Evolutionary conservation across 2,797 vertebrate genomes (phyloP).

Genomic region (Limnodromus scolopaceus): DNA sequence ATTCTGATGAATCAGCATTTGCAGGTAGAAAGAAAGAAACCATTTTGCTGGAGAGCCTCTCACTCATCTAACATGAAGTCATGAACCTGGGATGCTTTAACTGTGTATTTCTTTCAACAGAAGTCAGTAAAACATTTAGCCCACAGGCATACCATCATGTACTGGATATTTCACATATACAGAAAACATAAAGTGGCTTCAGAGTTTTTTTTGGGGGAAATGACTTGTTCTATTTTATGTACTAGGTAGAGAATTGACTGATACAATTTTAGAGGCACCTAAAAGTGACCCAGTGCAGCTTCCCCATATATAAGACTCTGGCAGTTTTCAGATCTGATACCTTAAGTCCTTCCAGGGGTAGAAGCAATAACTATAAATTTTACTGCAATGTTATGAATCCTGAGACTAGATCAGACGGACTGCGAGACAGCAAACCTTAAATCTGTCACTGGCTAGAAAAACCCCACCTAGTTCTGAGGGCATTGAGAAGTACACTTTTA

Average conservation of each 20-base stretch:
- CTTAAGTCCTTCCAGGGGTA: not conserved
- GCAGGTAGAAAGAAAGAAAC: not conserved
- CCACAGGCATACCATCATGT: not conserved
- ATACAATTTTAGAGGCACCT: not conserved
- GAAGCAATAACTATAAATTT: slow-evolving; percentile 19
- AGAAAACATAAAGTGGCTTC: not conserved
- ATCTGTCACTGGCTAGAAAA: not conserved
- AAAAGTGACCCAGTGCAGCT: not conserved
- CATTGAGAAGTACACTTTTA: not conserved
- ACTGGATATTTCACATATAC: not conserved
- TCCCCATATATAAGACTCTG: not conserved
- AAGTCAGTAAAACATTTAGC: not conserved
- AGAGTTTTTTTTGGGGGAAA: not conserved
- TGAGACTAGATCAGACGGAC: not conserved
- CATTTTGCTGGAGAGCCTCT: not conserved
- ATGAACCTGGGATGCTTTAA: not conserved
- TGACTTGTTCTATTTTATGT: not conserved
- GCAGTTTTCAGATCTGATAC: not conserved
- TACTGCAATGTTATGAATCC: not conserved
- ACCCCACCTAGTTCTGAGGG: not conserved
- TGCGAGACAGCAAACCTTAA: slow-evolving; percentile 28
- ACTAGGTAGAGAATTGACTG: not conserved
- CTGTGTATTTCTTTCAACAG: not conserved
- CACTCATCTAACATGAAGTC: not conserved
- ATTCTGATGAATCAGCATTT: not conserved